A percentile compares a stretch with the other conserved stretches of the same genome.
These are phyloP conservation scores for Eupithecia inturbata DNA, from an alignment of 2,888 invertebrate genomes.

Conservation along the genomic window DNA sequence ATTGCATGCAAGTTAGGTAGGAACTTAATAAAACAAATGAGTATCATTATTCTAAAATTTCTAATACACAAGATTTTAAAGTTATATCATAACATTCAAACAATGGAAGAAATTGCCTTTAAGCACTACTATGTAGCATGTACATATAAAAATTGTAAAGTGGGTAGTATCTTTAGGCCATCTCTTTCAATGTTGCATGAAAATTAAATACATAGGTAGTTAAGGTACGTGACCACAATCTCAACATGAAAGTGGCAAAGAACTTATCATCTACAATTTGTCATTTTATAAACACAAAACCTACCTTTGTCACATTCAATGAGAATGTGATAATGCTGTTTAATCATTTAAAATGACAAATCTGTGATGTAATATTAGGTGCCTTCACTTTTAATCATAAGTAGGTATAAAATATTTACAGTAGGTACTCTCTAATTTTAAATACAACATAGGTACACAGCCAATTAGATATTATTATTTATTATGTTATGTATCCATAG, in stretches of 20 bases:
- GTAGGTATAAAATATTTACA: neutral
- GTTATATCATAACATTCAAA: neutral
- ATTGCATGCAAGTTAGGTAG: neutral
- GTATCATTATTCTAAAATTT: neutral
- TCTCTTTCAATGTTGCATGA: conserved; percentile 9
- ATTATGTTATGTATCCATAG: neutral
- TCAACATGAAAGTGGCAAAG: neutral
- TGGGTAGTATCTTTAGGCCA: neutral
- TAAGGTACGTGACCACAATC: neutral
- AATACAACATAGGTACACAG: neutral
- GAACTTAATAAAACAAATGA: neutral
- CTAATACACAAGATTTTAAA: conserved; percentile 4
- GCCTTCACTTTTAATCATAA: neutral
- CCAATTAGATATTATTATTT: conserved; percentile 5
- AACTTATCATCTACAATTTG: neutral
- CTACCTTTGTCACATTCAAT: neutral
- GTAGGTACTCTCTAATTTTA: neutral
- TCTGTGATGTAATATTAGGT: neutral
- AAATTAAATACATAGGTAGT: neutral
- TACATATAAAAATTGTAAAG: neutral
- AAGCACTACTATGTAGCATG: neutral
- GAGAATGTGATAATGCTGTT: neutral
- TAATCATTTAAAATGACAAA: neutral
- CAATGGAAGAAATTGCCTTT: neutral
- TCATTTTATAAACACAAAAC: neutral